Conservation (phyloP, 2,797 vertebrate genomes). For the Odontamblyopus rebecca region DNA sequence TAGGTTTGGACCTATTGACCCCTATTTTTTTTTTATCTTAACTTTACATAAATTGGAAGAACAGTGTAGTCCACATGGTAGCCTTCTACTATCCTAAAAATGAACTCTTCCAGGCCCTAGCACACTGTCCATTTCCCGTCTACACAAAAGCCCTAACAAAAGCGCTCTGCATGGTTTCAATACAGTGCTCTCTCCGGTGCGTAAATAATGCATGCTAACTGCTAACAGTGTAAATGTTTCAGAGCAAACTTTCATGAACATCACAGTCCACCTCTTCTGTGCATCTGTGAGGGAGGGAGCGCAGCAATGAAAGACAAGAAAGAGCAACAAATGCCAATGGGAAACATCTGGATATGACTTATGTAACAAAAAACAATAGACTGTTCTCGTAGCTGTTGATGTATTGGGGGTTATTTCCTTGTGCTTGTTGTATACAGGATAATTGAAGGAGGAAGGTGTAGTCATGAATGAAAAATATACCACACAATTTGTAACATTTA, state of each 20-base stretch:
- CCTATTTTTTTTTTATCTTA: no score
- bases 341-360: constrained; percentile 70
- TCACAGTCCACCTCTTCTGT: neutral
- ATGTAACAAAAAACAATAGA: constrained; percentile 58
- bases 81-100: neutral
- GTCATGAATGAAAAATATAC: no score
- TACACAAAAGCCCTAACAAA: constrained; percentile 38
- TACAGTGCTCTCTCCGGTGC: constrained; percentile 20
- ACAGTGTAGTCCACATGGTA: neutral
- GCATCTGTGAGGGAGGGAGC: constrained; percentile 2
- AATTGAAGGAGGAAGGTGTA: neutral
- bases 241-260: constrained; percentile 44
- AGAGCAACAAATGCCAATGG: constrained; percentile 46
- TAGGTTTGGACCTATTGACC: no score
- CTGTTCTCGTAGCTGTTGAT: constrained; percentile 44
- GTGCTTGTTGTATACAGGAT: constrained; percentile 15
- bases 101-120: constrained; percentile 24
- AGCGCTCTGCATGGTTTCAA: constrained; percentile 26
- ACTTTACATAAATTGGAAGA: neutral
- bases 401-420: constrained; percentile 22
- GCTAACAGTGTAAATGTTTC: constrained; percentile 66
- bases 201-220: constrained; percentile 63
- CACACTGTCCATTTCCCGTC: constrained; percentile 30
- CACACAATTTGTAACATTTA: no score
- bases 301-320: constrained; percentile 40